Conservation (phyloP, 2,888 invertebrate genomes). For the Phengaris alcon region DNA sequence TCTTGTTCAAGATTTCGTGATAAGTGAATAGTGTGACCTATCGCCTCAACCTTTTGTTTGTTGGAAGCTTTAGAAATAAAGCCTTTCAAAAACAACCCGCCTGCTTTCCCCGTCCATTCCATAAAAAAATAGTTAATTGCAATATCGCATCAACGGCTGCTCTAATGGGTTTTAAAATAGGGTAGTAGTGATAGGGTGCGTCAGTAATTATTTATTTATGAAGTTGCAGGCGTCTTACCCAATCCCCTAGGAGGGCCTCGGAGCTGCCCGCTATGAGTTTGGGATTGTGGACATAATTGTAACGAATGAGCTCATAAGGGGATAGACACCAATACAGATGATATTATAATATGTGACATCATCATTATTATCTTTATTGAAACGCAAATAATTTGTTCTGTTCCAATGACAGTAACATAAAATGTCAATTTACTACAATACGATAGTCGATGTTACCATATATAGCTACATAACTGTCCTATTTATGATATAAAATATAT, state of each 20-base stretch:
- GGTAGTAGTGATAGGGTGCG: not conserved
- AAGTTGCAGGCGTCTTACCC: not conserved
- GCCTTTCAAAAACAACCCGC: not conserved
- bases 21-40: no score
- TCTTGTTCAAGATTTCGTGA: not conserved
- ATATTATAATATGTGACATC: no score
- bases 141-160: constrained; percentile 4
- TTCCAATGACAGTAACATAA: not conserved
- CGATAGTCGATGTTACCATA: not conserved
- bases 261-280: no score
- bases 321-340: no score
- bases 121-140: constrained; percentile 2
- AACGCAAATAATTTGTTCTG: not conserved
- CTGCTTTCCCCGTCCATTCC: not conserved
- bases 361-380: not conserved
- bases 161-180: constrained; percentile 1
- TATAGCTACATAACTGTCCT: not conserved
- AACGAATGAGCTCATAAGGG: not conserved
- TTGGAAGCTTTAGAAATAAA: not conserved
- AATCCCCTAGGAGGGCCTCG: not conserved
- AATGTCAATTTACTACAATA: not conserved
- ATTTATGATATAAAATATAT: not conserved
- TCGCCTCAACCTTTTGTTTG: no score
- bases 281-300: not conserved
- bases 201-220: constrained; percentile 20